A percentile compares a stretch with the other conserved stretches of the same genome.
phyloP scores from a whole-genome alignment of 2,797 vertebrate species.

The Melanitta fusca region DNA sequence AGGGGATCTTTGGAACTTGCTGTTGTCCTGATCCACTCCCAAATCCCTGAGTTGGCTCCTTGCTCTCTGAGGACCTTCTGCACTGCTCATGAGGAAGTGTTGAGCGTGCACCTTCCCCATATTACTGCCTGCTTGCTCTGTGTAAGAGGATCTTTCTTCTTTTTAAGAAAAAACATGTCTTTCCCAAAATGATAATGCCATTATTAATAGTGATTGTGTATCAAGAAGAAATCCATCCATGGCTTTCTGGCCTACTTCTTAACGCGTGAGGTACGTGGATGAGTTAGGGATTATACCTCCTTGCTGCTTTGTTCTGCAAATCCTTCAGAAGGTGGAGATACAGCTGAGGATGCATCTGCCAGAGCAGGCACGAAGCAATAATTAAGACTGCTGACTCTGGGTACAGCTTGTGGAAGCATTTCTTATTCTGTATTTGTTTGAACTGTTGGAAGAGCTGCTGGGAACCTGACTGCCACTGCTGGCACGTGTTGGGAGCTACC shows the following conservation, averaged over 20 bases:
- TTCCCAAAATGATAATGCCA: neutral
- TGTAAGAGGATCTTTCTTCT: neutral
- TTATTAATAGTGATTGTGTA: neutral
- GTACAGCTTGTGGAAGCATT: neutral
- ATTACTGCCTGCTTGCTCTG: neutral
- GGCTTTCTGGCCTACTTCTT: neutral
- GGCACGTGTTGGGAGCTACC: neutral
- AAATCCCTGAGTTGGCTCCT: neutral
- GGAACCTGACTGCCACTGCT: neutral
- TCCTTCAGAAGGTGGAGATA: neutral
- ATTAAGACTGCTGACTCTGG: neutral
- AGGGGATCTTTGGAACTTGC: neutral
- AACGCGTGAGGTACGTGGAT: neutral
- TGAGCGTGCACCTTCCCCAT: neutral
- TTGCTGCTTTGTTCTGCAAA: neutral
- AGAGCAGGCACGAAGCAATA: neutral
- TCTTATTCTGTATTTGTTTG: constrained; percentile 8
- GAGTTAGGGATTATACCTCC: neutral
- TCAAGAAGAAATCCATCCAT: neutral
- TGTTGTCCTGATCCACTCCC: neutral
- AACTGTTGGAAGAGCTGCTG: neutral
- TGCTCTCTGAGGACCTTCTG: accelerated
- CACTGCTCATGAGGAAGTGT: neutral
- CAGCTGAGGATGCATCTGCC: neutral
- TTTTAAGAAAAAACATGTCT: neutral